Evolutionary conservation across 2,113 vertebrate genomes (phyloP).

Genomic region (Opisthocomus hoazin): DNA sequence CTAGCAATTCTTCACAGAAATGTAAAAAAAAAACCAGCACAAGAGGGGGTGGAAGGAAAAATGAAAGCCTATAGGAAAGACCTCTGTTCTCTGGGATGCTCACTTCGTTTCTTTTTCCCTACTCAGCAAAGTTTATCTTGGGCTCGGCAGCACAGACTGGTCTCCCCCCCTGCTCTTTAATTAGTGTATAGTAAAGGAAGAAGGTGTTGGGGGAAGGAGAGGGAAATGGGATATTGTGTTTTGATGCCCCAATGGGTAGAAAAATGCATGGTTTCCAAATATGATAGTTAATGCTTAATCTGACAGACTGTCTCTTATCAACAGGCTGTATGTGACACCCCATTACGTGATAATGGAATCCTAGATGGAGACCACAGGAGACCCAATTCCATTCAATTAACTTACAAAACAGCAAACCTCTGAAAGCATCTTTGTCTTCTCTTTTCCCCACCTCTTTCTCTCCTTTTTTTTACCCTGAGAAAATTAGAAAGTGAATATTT

Average conservation of each 20-base stretch:
- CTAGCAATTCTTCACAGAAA: background rate
- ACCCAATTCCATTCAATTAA: constrained; percentile 50
- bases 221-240: constrained; percentile 10
- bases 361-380: constrained; percentile 17
- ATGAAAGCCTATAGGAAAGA: background rate
- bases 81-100: constrained; percentile 24
- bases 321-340: constrained; percentile 27
- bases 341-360: constrained; percentile 58
- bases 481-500: constrained; percentile 55
- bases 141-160: background rate
- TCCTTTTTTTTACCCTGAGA: background rate
- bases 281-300: constrained; percentile 48
- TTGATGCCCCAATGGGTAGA: constrained; percentile 33
- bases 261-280: constrained; percentile 29
- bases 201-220: background rate
- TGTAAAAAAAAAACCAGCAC: background rate
- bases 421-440: constrained; percentile 27
- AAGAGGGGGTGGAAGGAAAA: background rate
- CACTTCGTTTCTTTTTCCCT: constrained; percentile 1
- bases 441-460: background rate
- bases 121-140: constrained; percentile 42
- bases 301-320: constrained; percentile 51
- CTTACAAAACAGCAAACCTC: constrained; percentile 31
- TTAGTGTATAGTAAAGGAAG: background rate
- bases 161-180: background rate